phyloP scores from a whole-genome alignment of 2,888 invertebrate species.

The Lycia hirtaria region DNA sequence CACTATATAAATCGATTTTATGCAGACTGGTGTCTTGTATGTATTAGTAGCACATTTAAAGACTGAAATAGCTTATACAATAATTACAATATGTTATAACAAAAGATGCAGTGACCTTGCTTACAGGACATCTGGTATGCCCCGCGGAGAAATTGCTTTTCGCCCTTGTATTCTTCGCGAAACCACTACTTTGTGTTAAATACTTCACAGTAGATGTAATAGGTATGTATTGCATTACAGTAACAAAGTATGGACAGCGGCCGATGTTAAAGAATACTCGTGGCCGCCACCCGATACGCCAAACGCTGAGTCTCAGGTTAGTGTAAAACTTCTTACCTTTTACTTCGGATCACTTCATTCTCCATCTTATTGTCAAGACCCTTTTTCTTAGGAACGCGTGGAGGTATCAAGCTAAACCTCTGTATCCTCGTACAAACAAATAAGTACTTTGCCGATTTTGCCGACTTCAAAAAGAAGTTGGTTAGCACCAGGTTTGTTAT shows the following conservation, averaged over 20 bases:
- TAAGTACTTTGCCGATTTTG: too few species aligned
- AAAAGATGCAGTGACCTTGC: neutral
- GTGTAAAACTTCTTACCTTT: slow-evolving; percentile 3
- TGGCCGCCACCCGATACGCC: slow-evolving; percentile 90
- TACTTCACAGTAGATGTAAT: neutral
- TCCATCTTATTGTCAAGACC: too few species aligned
- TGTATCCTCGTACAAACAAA: too few species aligned
- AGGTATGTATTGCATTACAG: slow-evolving; percentile 56
- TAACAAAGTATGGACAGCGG: slow-evolving; percentile 89
- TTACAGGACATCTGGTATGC: neutral
- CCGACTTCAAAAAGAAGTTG: too few species aligned
- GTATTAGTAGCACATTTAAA: neutral
- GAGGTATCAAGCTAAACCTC: too few species aligned
- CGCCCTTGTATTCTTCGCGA: neutral
- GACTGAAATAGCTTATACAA: neutral
- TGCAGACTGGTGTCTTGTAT: too few species aligned
- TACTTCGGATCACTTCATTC: too few species aligned
- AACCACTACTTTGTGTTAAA: neutral
- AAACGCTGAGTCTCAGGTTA: slow-evolving; percentile 69
- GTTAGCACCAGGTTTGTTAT: too few species aligned
- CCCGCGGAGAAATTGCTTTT: too few species aligned
- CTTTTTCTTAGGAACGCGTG: too few species aligned
- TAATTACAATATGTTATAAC: neutral
- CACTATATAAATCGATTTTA: too few species aligned
- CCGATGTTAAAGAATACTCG: slow-evolving; percentile 96